Evolutionary conservation across 2,113 vertebrate species (phyloP).

Genomic region (Eulemur macaco): DNA sequence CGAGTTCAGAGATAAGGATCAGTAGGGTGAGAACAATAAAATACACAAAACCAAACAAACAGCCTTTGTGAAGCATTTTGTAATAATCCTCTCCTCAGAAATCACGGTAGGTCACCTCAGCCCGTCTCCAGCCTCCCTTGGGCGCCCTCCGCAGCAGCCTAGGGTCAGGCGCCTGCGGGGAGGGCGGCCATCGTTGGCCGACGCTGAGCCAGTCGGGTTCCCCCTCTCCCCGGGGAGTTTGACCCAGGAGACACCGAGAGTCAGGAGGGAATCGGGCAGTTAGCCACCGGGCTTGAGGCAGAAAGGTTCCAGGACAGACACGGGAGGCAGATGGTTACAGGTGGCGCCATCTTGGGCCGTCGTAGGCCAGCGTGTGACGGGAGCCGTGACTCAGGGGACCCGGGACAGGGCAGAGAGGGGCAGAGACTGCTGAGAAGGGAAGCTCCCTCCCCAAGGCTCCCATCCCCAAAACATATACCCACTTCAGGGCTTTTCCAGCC

Average conservation of each 20-base stretch:
- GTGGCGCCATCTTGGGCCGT: not conserved
- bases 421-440: not conserved
- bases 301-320: not conserved
- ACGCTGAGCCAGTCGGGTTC: not conserved
- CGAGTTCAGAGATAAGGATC: not conserved
- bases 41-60: not conserved
- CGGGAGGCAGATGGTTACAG: not conserved
- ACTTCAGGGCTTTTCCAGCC: not conserved
- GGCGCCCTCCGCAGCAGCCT: too few species aligned
- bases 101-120: not conserved
- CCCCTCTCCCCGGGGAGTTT: not conserved
- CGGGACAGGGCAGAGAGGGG: too few species aligned
- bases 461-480: rapidly evolving
- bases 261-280: rapidly evolving
- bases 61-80: not conserved
- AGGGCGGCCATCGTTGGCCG: not conserved
- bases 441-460: too few species aligned
- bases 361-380: rapidly evolving
- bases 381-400: not conserved
- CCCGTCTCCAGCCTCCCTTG: not conserved
- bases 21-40: not conserved
- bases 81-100: not conserved
- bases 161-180: not conserved
- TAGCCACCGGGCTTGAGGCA: not conserved
- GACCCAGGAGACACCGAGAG: not conserved